Evolutionary conservation across 2,797 vertebrate species (phyloP), one percentile per base, ranked within the genome.

Genomic region (Chelonia mydas): DNA sequence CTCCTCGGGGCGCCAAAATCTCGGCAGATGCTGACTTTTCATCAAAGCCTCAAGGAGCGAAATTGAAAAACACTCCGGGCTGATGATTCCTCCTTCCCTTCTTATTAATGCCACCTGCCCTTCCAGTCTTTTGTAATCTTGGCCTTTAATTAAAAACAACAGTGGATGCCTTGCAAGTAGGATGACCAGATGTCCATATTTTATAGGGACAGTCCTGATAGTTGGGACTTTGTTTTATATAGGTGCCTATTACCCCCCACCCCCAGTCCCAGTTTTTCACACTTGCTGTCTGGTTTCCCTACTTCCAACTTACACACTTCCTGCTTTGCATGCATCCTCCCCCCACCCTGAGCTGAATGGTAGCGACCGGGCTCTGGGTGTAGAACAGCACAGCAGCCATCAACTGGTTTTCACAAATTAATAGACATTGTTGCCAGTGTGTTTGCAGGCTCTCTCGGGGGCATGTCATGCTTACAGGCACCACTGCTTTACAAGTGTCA

Each of bases 71-170:
- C 5, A 0, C 28, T 50, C 31, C 1, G 7, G 4, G 82, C 54
- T 33, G 54, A 86, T 79, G 31, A 33, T 83, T n/a, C 77, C 92
- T 13, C 57, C 4, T 1, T 25, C 27, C 51, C 11, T 83, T 93
- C 80, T 96, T 80, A 83, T 92, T 90, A 84, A 59, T 2, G 0
- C 55, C 81, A 6, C 0, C 74, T 5, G 2, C n/a, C 11, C 17
- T 7, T 10, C 74, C 45, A 51, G 27, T 51, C 27, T 74, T n/a
- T 92, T 93, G 84, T 76, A 55, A 87, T 83, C 59, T 85, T 88
- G 17, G 0, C 7, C 51, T 90, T 86, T 92, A 93, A 95, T 88
- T 79, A 94, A n/a, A 88, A 81, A 31, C 23, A 92, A 76, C 49
- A 9, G 45, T 28, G 49, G 54, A 23, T 19, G 33, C 33, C 61